Percentiles rank a stretch among this genome's conserved stretches.
phyloP scores from a whole-genome alignment of 2,888 invertebrate species.

The Cenopis cana region DNA sequence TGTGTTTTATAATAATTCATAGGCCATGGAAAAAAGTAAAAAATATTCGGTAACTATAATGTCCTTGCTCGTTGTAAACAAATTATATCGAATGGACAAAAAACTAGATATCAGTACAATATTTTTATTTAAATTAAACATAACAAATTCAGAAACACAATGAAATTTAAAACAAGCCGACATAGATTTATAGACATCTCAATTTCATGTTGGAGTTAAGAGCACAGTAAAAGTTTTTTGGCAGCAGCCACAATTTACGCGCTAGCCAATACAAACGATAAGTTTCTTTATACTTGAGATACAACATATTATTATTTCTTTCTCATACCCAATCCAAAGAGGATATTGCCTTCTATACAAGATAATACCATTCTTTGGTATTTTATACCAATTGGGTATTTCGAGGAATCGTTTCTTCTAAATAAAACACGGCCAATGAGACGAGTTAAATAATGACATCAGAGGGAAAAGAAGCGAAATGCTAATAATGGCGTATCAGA shows the following conservation, averaged over 20 bases:
- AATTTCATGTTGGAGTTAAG: constrained; percentile 2
- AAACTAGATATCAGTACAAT: too few species aligned
- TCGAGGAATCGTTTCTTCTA: background rate
- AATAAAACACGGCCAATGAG: background rate
- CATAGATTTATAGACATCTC: background rate
- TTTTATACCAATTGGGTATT: background rate
- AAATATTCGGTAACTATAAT: too few species aligned
- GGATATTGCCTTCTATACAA: background rate
- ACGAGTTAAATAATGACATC: too few species aligned
- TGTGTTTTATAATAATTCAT: too few species aligned
- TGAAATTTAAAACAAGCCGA: too few species aligned
- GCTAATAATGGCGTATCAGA: too few species aligned
- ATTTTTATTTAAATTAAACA: too few species aligned
- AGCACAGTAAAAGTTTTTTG: constrained; percentile 18
- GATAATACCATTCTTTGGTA: background rate
- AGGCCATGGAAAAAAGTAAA: too few species aligned
- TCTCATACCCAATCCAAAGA: background rate
- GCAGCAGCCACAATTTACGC: constrained; percentile 19
- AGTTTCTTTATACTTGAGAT: constrained; percentile 6
- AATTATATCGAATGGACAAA: too few species aligned
- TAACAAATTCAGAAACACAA: background rate
- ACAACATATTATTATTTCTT: background rate
- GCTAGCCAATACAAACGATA: constrained; percentile 18
- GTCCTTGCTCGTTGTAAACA: too few species aligned
- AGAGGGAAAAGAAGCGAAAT: too few species aligned